These are phyloP conservation scores for Tetrao urogallus DNA, from an alignment of 2,113 vertebrate species.

Conservation along the genomic window DNA sequence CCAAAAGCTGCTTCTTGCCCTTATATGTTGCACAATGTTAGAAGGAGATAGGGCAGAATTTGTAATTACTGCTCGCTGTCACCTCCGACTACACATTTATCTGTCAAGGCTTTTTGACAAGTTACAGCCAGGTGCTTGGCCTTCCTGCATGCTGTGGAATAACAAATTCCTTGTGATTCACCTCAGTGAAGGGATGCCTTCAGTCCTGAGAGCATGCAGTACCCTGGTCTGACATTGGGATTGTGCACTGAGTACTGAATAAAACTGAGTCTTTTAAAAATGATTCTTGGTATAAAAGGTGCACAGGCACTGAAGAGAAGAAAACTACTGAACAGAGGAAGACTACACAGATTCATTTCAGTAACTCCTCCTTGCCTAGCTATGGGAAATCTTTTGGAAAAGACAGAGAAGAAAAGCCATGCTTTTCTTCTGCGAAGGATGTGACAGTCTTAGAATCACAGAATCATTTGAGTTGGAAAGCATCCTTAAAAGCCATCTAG, in stretches of 20 bases:
- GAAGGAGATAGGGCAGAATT: background rate
- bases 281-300: background rate
- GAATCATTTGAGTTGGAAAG: too few species aligned
- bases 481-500: too few species aligned
- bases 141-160: background rate
- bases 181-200: background rate
- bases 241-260: background rate
- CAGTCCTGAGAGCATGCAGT: background rate
- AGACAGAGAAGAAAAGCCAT: background rate
- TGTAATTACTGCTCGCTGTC: background rate
- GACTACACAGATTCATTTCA: background rate
- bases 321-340: background rate
- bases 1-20: background rate
- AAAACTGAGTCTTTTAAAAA: background rate
- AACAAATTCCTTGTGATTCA: background rate
- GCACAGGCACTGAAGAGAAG: background rate
- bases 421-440: background rate
- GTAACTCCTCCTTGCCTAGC: background rate
- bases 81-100: background rate
- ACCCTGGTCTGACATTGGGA: background rate
- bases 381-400: background rate
- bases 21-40: background rate
- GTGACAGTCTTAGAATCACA: background rate
- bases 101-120: slow-evolving; percentile 3
- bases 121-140: background rate